Conservation (phyloP, 1,140 invertebrate species). For the Pseudomyrmex cubaensis region DNA sequence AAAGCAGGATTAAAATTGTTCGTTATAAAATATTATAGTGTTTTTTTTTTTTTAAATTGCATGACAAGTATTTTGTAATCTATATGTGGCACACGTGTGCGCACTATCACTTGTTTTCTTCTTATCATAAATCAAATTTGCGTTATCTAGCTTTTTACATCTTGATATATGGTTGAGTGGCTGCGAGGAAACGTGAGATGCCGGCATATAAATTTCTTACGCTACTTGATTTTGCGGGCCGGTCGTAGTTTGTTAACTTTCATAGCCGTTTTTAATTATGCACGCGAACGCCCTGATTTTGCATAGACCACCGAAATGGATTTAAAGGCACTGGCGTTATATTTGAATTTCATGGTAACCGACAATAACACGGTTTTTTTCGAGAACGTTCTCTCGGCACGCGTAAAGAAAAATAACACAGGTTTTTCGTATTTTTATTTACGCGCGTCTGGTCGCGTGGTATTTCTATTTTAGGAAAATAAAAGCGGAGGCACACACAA, state of each 20-base stretch:
- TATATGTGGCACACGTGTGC: neutral
- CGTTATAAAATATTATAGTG: too few species aligned
- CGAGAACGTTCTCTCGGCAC: neutral
- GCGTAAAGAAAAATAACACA: neutral
- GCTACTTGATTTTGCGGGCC: conserved; percentile 15
- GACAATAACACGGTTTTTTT: neutral
- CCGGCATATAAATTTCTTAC: conserved; percentile 36
- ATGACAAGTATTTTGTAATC: neutral
- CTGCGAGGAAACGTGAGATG: conserved; percentile 4
- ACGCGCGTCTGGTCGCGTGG: neutral
- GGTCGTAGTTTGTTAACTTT: conserved; percentile 27
- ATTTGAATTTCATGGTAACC: conserved; percentile 37
- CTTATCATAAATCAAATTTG: conserved; percentile 5
- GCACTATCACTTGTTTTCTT: neutral
- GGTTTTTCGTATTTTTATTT: conserved; percentile 6
- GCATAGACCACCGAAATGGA: conserved; percentile 1
- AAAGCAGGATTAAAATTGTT: too few species aligned
- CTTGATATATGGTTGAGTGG: conserved; percentile 6
- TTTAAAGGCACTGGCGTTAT: conserved; percentile 2
- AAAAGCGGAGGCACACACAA: neutral
- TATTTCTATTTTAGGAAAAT: neutral
- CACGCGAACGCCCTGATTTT: conserved; percentile 37
- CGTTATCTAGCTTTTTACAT: conserved; percentile 16
- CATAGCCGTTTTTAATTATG: conserved; percentile 42
- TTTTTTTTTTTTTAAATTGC: too few species aligned